Evolutionary conservation across 2,888 invertebrate genomes (phyloP), one percentile per base, ranked within the genome.

Genomic region (Macrosiphum euphorbiae): DNA sequence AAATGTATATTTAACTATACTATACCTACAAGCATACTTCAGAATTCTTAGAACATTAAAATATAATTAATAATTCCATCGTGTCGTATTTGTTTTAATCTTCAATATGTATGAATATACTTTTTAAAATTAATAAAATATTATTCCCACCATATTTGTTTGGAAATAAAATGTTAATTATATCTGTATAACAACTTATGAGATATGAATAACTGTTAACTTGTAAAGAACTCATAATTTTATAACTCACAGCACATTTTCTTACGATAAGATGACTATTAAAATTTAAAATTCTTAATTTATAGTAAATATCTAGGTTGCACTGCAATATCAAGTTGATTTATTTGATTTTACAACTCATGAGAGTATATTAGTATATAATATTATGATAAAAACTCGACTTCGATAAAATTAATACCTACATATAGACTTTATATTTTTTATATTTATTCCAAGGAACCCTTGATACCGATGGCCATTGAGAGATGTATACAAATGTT

Each of bases 401-500:
- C 16, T 67, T n/a, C 67, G 35, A 67, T n/a, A 67, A 67, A 67
- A 35, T 11, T 5, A 67, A 67, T 55, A 20, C 55, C 55, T n/a
- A 67, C 13, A 3, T 67, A 67, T n/a, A 67, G 16, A 67, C 4
- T 67, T 67, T n/a, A 4, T 67, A 67, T n/a, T n/a, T 20, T 52
- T 52, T 20, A 52, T 52, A 11, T 67, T n/a, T 13, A 5, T 67
- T 67, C n/a, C 11, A 28, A 61, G 10, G n/a, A 67, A 67, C n/a
- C 5, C 3, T n/a, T 67, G n/a, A 1, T 16, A n/a, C 2, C n/a
- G 4, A 5, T 67, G 16, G 0, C 2, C 5, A 67, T n/a, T n/a
- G n/a, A 5, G n/a, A 16, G 13, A 67, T 67, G 16, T 4, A 16
- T 16, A 13, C n/a, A 67, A n/a, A n/a, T 13, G 16, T n/a, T 67